These are phyloP conservation scores for Stichopus chloronotus DNA, from an alignment of 35 echinoderm and acorn worm species.

Conservation along the genomic window DNA sequence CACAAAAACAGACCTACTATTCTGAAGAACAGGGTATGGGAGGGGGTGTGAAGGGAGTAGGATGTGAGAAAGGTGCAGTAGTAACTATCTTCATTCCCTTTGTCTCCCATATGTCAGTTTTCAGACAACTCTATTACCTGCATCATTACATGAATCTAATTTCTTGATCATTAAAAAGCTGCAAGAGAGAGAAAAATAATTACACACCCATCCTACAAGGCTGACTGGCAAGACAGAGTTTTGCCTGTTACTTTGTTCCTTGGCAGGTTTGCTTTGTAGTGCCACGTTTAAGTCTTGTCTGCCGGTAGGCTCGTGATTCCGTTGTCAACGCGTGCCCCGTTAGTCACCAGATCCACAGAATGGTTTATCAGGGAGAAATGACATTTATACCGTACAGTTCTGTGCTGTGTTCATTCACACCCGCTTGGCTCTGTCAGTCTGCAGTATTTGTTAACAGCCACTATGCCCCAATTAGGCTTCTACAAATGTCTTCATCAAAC, in stretches of 20 bases:
- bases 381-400: conserved; percentile 47
- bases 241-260: too few relatives aligned
- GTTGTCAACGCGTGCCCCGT: neutral
- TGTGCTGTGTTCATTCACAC: conserved; percentile 45
- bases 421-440: conserved; percentile 26
- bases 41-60: neutral
- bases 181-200: too few relatives aligned
- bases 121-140: too few relatives aligned
- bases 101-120: too few relatives aligned
- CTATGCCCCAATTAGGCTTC: conserved; percentile 51
- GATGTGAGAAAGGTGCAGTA: neutral
- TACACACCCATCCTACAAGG: too few relatives aligned
- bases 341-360: neutral
- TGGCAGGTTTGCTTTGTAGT: too few relatives aligned
- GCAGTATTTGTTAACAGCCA: conserved; percentile 21
- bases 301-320: too few relatives aligned
- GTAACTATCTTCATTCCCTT: too few relatives aligned
- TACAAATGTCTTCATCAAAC: conserved; percentile 59
- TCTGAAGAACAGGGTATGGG: neutral
- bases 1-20: neutral
- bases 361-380: neutral
- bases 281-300: too few relatives aligned
- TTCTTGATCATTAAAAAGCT: too few relatives aligned
- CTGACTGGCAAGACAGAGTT: too few relatives aligned
- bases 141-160: too few relatives aligned